A percentile compares a stretch with the other conserved stretches of the same genome.
Evolutionary conservation across 2,113 vertebrate genomes (phyloP).

Genomic region (Oncorhynchus clarkii): DNA sequence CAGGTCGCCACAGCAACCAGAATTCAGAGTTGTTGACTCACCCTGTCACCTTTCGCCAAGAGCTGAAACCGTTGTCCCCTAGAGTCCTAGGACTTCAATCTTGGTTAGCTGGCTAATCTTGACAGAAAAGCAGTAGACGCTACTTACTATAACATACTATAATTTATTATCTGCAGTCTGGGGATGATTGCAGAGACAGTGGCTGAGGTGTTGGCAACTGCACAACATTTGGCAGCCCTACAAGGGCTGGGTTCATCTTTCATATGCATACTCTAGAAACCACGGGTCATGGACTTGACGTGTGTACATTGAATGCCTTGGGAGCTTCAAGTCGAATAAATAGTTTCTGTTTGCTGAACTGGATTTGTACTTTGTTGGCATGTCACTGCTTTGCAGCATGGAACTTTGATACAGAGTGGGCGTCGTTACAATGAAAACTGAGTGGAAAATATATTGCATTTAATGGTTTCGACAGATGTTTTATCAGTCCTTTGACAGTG

Average conservation of each 20-base stretch:
- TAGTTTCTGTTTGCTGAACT: not conserved
- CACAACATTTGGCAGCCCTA: not conserved
- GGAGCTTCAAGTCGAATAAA: too few species aligned
- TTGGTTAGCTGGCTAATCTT: too few species aligned
- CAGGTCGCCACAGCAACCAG: not conserved
- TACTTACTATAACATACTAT: too few species aligned
- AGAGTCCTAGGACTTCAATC: too few species aligned
- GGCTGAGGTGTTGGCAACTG: not conserved
- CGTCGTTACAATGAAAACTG: too few species aligned
- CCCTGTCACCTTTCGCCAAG: not conserved
- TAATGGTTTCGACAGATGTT: too few species aligned
- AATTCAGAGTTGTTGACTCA: not conserved
- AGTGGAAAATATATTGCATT: too few species aligned
- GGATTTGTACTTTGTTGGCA: not conserved
- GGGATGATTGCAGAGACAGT: not conserved
- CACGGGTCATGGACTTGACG: not conserved
- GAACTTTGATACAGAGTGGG: too few species aligned
- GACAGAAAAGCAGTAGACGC: too few species aligned
- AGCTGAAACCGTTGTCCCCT: not conserved
- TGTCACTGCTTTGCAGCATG: too few species aligned
- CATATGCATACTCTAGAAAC: not conserved
- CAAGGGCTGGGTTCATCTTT: not conserved
- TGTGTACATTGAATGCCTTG: not conserved
- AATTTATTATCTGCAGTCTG: too few species aligned
- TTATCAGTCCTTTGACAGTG: too few species aligned